A percentile compares a stretch with the other conserved stretches of the same genome.
phyloP scores from a whole-genome alignment of 2,113 vertebrate genomes.

The Erpornis zantholeuca region DNA sequence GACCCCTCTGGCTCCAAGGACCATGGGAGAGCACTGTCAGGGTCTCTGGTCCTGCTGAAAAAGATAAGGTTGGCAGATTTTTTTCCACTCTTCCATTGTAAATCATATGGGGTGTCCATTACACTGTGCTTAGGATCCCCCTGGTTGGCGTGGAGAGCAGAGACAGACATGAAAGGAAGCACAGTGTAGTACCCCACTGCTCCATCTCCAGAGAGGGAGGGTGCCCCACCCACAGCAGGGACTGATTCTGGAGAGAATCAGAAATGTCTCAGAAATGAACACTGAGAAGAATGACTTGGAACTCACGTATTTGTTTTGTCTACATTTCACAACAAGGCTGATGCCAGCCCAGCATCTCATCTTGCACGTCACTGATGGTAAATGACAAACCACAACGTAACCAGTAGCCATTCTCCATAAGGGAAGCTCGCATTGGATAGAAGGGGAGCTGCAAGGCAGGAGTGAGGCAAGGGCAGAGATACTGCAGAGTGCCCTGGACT shows the following conservation, averaged over 20 bases:
- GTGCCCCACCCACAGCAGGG: background rate
- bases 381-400: background rate
- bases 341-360: background rate
- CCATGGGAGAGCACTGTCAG: background rate
- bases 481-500: background rate
- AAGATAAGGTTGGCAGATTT: background rate
- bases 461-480: background rate
- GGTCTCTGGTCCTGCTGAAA: background rate
- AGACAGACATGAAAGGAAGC: rapidly evolving
- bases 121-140: background rate
- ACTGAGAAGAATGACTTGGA: background rate
- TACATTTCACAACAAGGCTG: background rate
- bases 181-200: background rate
- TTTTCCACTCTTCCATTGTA: background rate
- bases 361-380: background rate
- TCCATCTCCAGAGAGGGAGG: background rate
- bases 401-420: background rate
- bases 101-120: background rate
- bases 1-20: background rate
- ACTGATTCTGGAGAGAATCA: background rate
- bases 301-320: background rate
- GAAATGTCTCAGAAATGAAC: background rate
- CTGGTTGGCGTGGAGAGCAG: background rate
- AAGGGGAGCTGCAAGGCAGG: background rate
- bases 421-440: background rate